Conservation (phyloP, 2,797 vertebrate species). For the Petrocephalus sullivani region DNA sequence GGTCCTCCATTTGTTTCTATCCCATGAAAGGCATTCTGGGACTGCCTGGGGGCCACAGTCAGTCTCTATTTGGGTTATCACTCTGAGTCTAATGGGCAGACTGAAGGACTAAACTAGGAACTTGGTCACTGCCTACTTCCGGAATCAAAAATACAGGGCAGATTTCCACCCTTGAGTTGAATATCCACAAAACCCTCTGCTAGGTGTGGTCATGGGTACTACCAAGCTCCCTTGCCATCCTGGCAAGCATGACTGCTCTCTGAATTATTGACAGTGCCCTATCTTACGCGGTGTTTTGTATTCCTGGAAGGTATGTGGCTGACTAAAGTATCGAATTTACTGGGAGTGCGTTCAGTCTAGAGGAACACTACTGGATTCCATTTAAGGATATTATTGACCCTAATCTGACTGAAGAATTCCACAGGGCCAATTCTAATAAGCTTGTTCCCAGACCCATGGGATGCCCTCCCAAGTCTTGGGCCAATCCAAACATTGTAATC, state of each 20-base stretch:
- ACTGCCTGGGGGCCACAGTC: background rate
- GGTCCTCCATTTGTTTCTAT: background rate
- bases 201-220: background rate
- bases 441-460: background rate
- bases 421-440: background rate
- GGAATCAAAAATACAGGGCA: background rate
- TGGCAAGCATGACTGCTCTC: background rate
- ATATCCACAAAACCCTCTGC: background rate
- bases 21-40: background rate
- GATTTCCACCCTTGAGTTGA: background rate
- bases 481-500: background rate
- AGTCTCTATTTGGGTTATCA: background rate
- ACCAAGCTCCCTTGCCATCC: background rate
- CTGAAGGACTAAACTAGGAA: background rate
- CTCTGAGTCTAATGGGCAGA: background rate
- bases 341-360: background rate
- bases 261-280: background rate
- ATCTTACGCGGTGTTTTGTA: background rate
- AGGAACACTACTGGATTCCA: background rate
- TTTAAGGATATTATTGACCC: background rate
- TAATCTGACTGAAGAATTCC: background rate
- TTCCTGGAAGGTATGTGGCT: background rate
- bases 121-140: background rate
- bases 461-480: background rate
- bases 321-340: background rate